Percentiles rank a stretch among this genome's conserved stretches.
Conservation (phyloP, 2,888 invertebrate genomes). For the Mythimna pallens region DNA sequence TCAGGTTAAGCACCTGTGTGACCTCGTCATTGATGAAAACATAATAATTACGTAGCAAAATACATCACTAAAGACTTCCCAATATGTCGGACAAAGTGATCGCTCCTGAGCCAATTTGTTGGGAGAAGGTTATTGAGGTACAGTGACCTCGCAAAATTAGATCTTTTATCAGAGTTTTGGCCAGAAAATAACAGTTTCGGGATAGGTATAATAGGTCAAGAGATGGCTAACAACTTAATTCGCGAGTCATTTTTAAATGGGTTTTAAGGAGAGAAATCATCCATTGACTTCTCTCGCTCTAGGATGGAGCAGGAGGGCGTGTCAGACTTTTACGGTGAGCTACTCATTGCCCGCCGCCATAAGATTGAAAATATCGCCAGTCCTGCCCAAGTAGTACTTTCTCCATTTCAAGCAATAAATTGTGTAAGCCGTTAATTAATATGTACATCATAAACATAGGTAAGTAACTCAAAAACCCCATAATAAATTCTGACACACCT, state of each 20-base stretch:
- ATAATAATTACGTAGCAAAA: constrained; percentile 32
- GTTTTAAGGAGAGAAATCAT: no score
- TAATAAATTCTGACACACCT: constrained; percentile 27
- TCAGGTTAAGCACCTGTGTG: constrained; percentile 48
- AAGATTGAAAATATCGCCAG: no score
- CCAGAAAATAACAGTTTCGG: no score
- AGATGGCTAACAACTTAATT: no score
- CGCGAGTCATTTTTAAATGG: no score
- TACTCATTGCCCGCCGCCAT: no score
- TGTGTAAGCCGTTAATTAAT: constrained; percentile 2
- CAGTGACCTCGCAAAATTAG: background rate
- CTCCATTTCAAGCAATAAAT: background rate
- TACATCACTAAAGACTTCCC: constrained; percentile 7
- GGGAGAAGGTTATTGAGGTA: background rate
- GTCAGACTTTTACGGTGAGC: no score
- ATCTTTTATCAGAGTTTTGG: background rate
- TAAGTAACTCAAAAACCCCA: constrained; percentile 1
- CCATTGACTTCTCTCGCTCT: no score
- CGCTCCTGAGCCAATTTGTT: background rate
- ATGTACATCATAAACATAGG: background rate
- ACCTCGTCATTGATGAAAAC: constrained; percentile 41
- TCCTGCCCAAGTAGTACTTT: no score
- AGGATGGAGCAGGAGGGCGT: no score
- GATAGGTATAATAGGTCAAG: no score
- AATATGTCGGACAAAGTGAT: constrained; percentile 9